Percentiles rank a stretch among this genome's conserved stretches.
phyloP scores from a whole-genome alignment of 2,113 vertebrate genomes.

The Cyanocitta stelleri region DNA sequence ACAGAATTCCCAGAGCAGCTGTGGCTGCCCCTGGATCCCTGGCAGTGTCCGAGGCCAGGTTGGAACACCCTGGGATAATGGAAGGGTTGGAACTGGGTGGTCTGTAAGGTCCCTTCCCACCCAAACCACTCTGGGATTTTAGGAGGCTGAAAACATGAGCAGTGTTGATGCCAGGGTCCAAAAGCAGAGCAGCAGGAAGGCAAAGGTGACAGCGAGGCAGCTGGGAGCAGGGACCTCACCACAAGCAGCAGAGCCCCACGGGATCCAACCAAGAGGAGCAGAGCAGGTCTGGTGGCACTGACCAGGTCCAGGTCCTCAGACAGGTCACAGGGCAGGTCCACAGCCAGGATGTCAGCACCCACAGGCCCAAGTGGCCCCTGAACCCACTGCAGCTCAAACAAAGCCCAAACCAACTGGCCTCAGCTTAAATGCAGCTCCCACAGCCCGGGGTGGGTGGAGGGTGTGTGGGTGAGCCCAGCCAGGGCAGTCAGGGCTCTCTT shows the following conservation, averaged over 20 bases:
- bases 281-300: background rate
- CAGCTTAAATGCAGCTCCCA: background rate
- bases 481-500: background rate
- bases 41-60: rapidly evolving
- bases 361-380: background rate
- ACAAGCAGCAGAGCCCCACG: background rate
- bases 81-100: background rate
- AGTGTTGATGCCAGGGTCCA: background rate
- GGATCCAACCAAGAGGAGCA: background rate
- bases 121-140: background rate
- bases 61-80: background rate
- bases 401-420: rapidly evolving
- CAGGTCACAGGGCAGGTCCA: background rate
- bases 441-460: background rate
- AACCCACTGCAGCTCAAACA: background rate
- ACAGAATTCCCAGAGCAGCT: background rate
- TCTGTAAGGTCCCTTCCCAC: background rate
- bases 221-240: background rate
- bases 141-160: rapidly evolving
- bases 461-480: background rate
- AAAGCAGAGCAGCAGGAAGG: background rate
- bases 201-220: background rate
- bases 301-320: background rate
- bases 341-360: background rate
- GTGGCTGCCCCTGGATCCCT: background rate